phyloP scores from a whole-genome alignment of 2,113 vertebrate species.

The Lepidothrix coronata region DNA sequence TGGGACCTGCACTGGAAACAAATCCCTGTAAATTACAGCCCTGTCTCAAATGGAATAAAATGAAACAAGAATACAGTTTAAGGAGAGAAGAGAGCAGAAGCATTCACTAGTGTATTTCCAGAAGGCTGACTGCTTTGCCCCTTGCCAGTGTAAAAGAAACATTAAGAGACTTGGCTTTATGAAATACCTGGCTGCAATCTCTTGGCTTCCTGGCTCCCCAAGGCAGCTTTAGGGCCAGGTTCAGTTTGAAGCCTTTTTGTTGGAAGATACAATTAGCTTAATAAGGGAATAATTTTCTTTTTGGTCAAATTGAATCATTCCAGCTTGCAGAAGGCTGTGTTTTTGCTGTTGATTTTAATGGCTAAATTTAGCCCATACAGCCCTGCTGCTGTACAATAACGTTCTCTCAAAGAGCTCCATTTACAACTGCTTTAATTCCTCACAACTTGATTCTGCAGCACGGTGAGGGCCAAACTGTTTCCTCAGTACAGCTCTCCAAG shows the following conservation, averaged over 20 bases:
- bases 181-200: not conserved
- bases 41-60: not conserved
- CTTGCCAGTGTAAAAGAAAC: not conserved
- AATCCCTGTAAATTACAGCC: not conserved
- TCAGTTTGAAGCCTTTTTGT: not conserved
- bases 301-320: conserved; percentile 5
- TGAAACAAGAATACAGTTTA: not conserved
- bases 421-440: not conserved
- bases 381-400: not conserved
- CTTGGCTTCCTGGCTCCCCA: not conserved
- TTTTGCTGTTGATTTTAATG: conserved; percentile 9
- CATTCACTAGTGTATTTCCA: not conserved
- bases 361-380: conserved; percentile 13
- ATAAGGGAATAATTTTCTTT: not conserved
- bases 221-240: not conserved
- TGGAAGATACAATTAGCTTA: not conserved
- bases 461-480: fast-evolving
- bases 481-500: not conserved
- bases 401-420: not conserved
- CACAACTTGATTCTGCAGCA: not conserved
- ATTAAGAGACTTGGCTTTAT: not conserved
- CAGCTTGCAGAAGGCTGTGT: not conserved
- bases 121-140: not conserved
- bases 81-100: not conserved
- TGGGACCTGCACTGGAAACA: not conserved